Base-by-base conservation (phyloP, 2,113 vertebrate species). In the Cettia cetti region DNA sequence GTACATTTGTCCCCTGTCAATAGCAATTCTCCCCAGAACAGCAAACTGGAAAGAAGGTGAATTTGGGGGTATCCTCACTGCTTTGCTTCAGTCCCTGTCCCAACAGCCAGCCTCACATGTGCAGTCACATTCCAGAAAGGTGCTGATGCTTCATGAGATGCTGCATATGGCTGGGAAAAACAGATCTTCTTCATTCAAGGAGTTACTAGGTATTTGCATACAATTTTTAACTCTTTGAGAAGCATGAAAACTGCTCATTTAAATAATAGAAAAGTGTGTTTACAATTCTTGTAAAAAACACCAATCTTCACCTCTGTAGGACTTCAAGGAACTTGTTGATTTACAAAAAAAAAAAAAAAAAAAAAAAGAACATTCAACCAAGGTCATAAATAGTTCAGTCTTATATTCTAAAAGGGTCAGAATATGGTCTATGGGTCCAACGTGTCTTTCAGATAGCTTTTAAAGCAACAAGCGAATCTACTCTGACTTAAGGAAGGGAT, bases 71-170 rank as follows among this genome's bases (percentile, higher is more conserved):
- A 37, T 54, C 64, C 37, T 87, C 1, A 1, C 11, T 87, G 82
- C 30, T 84, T 44, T 54, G 15, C 11, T 42, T 63, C 3, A 0
- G 26, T 45, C 24, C 27, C 27, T 82, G 57, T 37, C 61, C 40
- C 2, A 1, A 56, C 47, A 82, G 15, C 0, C 56, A 63, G 40
- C 9, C 1, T 0, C 47, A 31, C 18, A 1, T 0, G 2, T 3
- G 37, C 28, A 47, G 23, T 49, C 40, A 13, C 45, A 60, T 39
- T 76, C 42, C 52, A 59, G 30, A 11, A 3, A 1, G 35, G 28
- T 2, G 9, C 26, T 1, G 3, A 17, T 40, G 28, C 39, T 39
- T 61, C 24, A 31, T 1, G 1, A 66, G 33, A 8, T 42, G 35
- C 35, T 84, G 26, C 6, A 13, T 59, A 23, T 0, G 3, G 26